Conservation (phyloP, 2,797 vertebrate species). For the Epinephelus malabaricus region DNA sequence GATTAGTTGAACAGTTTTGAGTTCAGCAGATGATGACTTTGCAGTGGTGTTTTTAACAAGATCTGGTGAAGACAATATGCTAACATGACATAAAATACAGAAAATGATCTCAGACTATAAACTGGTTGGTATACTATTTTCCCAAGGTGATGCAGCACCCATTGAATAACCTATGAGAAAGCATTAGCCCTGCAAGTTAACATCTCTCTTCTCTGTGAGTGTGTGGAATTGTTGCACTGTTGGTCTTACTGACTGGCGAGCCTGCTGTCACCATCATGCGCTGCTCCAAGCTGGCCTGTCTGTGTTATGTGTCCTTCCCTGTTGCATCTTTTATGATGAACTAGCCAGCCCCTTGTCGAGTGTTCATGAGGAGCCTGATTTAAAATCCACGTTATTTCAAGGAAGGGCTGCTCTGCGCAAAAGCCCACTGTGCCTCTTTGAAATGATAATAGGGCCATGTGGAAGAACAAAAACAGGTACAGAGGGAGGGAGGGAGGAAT, state of each 20-base stretch:
- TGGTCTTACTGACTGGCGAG: slow-evolving; percentile 25
- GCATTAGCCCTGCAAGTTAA: slow-evolving; percentile 5
- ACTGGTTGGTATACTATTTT: background rate
- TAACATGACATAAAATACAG: background rate
- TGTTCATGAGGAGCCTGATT: slow-evolving; percentile 68
- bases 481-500: slow-evolving; percentile 16
- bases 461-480: slow-evolving; percentile 75
- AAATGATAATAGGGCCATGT: slow-evolving; percentile 83
- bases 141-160: background rate
- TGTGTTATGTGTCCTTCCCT: slow-evolving; percentile 46
- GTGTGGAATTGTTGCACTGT: background rate
- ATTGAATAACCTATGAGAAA: background rate
- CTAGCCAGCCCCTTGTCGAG: slow-evolving; percentile 53
- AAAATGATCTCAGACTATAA: background rate
- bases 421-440: slow-evolving; percentile 74
- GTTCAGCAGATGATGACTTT: background rate
- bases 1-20: background rate
- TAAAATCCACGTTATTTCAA: slow-evolving; percentile 70
- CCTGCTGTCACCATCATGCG: slow-evolving; percentile 22
- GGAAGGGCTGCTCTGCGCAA: slow-evolving; percentile 47
- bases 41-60: background rate
- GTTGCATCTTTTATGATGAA: slow-evolving; percentile 66
- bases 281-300: slow-evolving; percentile 31
- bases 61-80: background rate
- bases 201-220: background rate